These are phyloP conservation scores for Platysteira castanea DNA, from an alignment of 2,113 vertebrate genomes.

Conservation along the genomic window DNA sequence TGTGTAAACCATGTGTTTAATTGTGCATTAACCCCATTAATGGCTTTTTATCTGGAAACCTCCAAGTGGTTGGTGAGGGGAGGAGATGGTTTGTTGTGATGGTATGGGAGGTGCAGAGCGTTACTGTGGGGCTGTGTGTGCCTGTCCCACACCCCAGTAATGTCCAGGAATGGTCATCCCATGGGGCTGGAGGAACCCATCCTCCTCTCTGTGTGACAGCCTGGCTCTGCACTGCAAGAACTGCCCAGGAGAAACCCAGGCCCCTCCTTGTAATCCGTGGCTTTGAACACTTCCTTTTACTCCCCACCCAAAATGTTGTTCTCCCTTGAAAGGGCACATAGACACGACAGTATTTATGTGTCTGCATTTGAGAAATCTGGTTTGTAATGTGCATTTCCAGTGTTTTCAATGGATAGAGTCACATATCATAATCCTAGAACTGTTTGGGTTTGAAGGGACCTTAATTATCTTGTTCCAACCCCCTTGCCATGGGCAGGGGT, in stretches of 20 bases:
- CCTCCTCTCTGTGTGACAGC: too few relatives aligned
- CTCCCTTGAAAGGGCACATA: background rate
- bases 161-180: background rate
- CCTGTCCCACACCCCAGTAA: background rate
- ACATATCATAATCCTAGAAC: background rate
- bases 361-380: background rate
- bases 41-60: background rate
- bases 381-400: background rate
- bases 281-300: background rate
- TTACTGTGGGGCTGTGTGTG: fast-evolving
- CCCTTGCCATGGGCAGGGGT: background rate
- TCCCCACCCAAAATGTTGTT: background rate
- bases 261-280: background rate
- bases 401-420: background rate
- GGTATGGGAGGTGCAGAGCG: background rate
- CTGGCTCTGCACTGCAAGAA: background rate
- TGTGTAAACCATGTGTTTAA: background rate
- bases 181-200: background rate
- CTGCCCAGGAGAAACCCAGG: background rate
- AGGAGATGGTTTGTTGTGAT: background rate
- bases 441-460: background rate
- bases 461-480: background rate
- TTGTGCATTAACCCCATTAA: background rate
- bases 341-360: background rate
- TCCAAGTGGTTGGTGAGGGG: background rate